phyloP scores from a whole-genome alignment of 1,140 invertebrate species.

The Philotrypesis tridentata region DNA sequence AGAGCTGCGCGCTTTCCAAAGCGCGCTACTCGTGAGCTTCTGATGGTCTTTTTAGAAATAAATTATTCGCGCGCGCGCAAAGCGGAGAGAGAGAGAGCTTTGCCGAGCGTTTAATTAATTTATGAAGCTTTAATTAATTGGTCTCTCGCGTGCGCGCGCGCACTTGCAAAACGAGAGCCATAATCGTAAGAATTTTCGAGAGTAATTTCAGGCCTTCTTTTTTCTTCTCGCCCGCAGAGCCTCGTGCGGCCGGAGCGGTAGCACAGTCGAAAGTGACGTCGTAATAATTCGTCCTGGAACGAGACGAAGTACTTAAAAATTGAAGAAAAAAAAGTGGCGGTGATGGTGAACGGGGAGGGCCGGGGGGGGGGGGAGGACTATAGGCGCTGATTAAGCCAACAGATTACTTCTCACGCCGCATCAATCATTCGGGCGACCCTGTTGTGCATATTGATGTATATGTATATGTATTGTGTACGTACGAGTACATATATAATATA shows the following conservation, averaged over 20 bases:
- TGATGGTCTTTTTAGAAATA: neutral
- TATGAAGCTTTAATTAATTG: neutral
- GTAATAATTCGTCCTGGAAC: too few species aligned
- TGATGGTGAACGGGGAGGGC: too few species aligned
- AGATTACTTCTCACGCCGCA: slow-evolving; percentile 13
- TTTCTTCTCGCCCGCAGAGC: too few species aligned
- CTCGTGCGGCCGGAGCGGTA: too few species aligned
- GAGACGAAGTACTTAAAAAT: too few species aligned
- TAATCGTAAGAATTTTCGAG: neutral
- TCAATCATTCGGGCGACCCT: slow-evolving; percentile 9
- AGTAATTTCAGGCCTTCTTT: neutral
- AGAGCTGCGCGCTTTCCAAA: neutral
- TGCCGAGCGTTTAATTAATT: neutral
- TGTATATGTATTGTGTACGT: neutral
- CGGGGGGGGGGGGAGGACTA: too few species aligned
- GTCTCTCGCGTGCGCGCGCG: too few species aligned
- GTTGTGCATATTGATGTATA: too few species aligned
- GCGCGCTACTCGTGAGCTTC: too few species aligned
- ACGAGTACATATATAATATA: neutral
- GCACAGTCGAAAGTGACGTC: too few species aligned
- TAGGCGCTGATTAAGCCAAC: slow-evolving; percentile 18
- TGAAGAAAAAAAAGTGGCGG: too few species aligned
- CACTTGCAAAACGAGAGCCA: neutral
- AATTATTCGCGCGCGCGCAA: neutral
- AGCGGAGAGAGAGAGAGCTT: neutral